Conservation (phyloP, 2,113 vertebrate species). For the Monarcha castaneiventris region DNA sequence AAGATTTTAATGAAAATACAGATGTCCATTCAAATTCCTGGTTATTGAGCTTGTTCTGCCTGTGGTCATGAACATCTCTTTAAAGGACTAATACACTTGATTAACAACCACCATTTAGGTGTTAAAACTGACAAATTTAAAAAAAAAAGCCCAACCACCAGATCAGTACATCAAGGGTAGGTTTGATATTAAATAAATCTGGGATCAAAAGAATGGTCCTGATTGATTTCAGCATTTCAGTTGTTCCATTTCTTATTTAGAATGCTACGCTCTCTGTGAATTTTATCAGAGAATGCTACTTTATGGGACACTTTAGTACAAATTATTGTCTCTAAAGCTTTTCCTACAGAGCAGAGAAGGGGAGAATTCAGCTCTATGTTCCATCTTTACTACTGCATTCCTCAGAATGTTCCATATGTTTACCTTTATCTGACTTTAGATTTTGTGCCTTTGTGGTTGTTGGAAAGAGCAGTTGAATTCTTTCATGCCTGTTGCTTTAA, state of each 20-base stretch:
- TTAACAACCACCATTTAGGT: neutral
- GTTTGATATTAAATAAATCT: constrained; percentile 66
- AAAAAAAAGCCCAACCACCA: neutral
- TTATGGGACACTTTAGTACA: constrained; percentile 18
- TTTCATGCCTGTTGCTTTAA: constrained; percentile 83
- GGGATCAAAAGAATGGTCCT: constrained; percentile 59
- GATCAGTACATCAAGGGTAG: constrained; percentile 32
- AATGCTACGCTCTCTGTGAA: neutral
- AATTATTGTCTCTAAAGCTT: constrained; percentile 26
- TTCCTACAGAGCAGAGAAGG: constrained; percentile 36
- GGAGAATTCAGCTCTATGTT: constrained; percentile 45
- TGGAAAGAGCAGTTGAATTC: constrained; percentile 80
- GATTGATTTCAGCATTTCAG: constrained; percentile 53
- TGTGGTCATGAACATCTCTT: neutral
- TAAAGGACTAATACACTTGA: neutral
- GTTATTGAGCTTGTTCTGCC: neutral
- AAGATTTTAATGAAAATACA: neutral
- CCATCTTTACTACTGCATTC: constrained; percentile 75
- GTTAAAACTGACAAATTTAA: constrained; percentile 15
- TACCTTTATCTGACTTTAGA: constrained; percentile 79
- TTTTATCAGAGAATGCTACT: constrained; percentile 37
- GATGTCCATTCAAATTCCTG: neutral
- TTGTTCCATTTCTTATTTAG: constrained; percentile 16
- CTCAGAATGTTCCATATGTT: constrained; percentile 78
- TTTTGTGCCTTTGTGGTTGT: constrained; percentile 79